Evolutionary conservation across 2,888 invertebrate genomes (phyloP).

Genomic region (Pelosia muscerda): DNA sequence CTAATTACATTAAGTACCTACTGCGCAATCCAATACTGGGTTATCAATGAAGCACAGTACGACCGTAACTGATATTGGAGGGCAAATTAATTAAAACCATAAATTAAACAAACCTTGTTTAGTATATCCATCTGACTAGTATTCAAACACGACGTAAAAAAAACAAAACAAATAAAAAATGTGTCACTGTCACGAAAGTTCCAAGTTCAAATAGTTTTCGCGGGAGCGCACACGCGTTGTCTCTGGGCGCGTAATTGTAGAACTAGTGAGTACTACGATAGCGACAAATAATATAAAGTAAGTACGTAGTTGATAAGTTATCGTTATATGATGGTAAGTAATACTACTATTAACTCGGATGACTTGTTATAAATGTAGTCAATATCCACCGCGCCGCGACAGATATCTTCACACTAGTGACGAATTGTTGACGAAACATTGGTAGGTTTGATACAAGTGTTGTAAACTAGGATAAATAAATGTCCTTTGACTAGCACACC

Average conservation of each 20-base stretch:
- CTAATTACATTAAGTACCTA: not conserved
- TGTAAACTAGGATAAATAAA: not conserved
- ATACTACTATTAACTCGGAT: slow-evolving; percentile 43
- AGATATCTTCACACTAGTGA: not conserved
- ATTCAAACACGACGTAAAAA: slow-evolving; percentile 16
- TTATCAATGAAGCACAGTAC: slow-evolving; percentile 19
- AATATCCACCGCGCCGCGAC: not conserved
- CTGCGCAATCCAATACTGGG: slow-evolving; percentile 11
- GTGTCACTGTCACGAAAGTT: slow-evolving; percentile 39
- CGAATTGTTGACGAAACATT: not conserved
- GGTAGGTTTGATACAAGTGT: not conserved
- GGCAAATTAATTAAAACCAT: slow-evolving; percentile 23
- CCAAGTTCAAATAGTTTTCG: slow-evolving; percentile 46
- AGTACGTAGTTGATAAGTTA: slow-evolving; percentile 51
- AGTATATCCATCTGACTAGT: slow-evolving; percentile 53
- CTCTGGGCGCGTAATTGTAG: slow-evolving; percentile 40
- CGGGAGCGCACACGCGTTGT: slow-evolving; percentile 49
- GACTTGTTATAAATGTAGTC: slow-evolving; percentile 31
- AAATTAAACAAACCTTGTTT: slow-evolving; percentile 50
- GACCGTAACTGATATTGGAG: slow-evolving; percentile 38
- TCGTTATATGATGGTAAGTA: slow-evolving; percentile 43
- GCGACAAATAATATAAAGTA: slow-evolving; percentile 48
- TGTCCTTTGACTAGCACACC: not conserved
- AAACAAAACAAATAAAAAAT: slow-evolving; percentile 23
- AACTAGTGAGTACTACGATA: slow-evolving; percentile 36